Conservation (phyloP, 2,113 vertebrate genomes). For the Columba livia region DNA sequence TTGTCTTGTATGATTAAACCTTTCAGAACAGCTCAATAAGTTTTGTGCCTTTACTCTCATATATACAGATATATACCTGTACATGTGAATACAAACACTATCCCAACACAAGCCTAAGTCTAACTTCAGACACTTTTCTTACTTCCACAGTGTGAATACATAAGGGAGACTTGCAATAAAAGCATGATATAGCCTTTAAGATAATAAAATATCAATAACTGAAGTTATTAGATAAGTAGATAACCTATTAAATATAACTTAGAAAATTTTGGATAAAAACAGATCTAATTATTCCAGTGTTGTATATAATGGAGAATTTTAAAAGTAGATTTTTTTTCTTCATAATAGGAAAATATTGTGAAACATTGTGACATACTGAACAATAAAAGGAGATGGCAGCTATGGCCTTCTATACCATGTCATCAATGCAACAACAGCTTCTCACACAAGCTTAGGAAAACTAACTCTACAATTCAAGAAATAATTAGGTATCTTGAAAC, state of each 20-base stretch:
- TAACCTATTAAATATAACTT: not conserved
- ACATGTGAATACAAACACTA: not conserved
- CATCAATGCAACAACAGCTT: not conserved
- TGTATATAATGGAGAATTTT: not conserved
- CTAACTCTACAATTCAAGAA: not conserved
- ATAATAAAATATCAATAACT: not conserved
- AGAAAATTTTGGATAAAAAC: not conserved
- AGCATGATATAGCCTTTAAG: not conserved
- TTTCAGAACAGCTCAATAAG: not conserved
- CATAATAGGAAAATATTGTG: not conserved
- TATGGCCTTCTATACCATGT: not conserved
- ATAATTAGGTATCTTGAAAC: constrained; percentile 46
- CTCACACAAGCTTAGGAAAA: not conserved
- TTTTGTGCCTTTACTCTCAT: not conserved
- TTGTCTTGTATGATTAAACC: not conserved
- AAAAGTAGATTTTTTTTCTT: not conserved
- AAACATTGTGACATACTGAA: not conserved
- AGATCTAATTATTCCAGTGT: not conserved
- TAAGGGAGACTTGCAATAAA: not conserved
- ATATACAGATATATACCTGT: not conserved
- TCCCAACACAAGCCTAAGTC: not conserved
- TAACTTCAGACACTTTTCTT: not conserved
- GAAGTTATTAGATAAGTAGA: not conserved
- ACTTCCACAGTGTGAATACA: not conserved
- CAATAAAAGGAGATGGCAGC: not conserved